phyloP scores from a whole-genome alignment of 2,797 vertebrate genomes.

The Hippoglossus hippoglossus region DNA sequence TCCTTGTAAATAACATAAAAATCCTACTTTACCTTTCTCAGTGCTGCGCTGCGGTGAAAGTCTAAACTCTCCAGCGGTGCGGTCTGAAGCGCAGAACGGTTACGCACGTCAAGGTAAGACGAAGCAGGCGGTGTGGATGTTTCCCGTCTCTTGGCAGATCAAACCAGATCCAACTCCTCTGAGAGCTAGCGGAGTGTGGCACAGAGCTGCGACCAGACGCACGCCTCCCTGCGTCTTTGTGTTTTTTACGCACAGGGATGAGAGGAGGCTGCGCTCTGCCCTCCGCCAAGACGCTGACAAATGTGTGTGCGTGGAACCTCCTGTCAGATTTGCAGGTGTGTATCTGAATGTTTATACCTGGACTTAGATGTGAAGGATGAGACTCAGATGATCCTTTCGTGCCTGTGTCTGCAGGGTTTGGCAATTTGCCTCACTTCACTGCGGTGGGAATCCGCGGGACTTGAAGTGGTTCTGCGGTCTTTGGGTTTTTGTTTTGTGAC shows the following conservation, averaged over 20 bases:
- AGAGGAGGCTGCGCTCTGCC: constrained; percentile 14
- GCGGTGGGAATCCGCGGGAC: background rate
- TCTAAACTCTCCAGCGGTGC: constrained; percentile 69
- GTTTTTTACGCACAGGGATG: constrained; percentile 5
- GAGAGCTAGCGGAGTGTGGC: background rate
- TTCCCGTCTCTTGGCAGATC: constrained; percentile 15
- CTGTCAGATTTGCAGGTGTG: no score
- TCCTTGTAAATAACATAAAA: background rate
- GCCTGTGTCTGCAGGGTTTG: background rate
- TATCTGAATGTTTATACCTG: no score
- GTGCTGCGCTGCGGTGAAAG: constrained; percentile 59
- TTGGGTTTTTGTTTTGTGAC: background rate
- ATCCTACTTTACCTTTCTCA: constrained; percentile 37
- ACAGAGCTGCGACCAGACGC: constrained; percentile 3
- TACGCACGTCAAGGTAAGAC: constrained; percentile 82
- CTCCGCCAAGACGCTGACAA: constrained; percentile 6
- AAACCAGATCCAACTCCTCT: constrained; percentile 21
- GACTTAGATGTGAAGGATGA: no score
- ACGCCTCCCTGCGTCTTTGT: constrained; percentile 11
- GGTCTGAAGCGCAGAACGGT: constrained; percentile 79
- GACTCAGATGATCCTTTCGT: no score
- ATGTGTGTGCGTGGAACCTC: background rate
- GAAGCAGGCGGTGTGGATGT: constrained; percentile 42
- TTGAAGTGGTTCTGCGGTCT: background rate
- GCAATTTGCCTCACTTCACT: constrained; percentile 1